phyloP scores from a whole-genome alignment of 2,888 invertebrate species.

The Dryocosmus kuriphilus region DNA sequence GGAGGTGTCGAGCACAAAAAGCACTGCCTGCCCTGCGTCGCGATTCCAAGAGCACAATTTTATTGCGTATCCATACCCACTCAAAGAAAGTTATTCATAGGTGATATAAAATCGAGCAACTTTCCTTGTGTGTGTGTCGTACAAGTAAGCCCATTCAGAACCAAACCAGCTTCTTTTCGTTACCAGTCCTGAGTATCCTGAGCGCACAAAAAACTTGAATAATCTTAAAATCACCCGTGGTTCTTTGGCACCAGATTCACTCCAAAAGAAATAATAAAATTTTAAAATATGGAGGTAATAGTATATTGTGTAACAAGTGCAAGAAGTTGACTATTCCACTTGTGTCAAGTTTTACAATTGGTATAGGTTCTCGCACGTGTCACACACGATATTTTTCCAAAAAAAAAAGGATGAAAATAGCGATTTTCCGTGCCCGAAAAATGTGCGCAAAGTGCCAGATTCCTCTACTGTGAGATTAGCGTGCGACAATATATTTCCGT shows the following conservation, averaged over 20 bases:
- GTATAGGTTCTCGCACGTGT: too few relatives aligned
- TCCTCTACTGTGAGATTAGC: too few relatives aligned
- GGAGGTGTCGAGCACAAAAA: constrained; percentile 39
- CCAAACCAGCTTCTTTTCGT: constrained; percentile 15
- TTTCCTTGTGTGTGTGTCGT: constrained; percentile 24
- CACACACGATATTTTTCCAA: too few relatives aligned
- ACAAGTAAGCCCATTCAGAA: constrained; percentile 34
- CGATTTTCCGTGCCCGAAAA: too few relatives aligned
- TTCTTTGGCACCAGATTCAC: background rate
- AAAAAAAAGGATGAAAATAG: too few relatives aligned
- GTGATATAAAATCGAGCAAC: constrained; percentile 30
- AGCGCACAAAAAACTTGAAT: constrained; percentile 18
- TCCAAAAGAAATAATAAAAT: background rate
- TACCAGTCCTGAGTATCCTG: background rate
- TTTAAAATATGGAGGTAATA: background rate
- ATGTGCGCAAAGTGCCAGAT: too few relatives aligned
- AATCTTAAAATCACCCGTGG: constrained; percentile 14
- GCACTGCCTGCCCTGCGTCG: constrained; percentile 41
- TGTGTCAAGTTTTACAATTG: too few relatives aligned
- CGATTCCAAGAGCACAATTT: constrained; percentile 42
- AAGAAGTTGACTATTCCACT: too few relatives aligned
- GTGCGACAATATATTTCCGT: too few relatives aligned
- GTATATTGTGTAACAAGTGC: too few relatives aligned
- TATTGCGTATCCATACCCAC: constrained; percentile 37
- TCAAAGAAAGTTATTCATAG: constrained; percentile 20